A percentile compares a stretch with the other conserved stretches of the same genome.
Conservation (phyloP, 2,797 vertebrate species). For the Perodicticus potto region DNA sequence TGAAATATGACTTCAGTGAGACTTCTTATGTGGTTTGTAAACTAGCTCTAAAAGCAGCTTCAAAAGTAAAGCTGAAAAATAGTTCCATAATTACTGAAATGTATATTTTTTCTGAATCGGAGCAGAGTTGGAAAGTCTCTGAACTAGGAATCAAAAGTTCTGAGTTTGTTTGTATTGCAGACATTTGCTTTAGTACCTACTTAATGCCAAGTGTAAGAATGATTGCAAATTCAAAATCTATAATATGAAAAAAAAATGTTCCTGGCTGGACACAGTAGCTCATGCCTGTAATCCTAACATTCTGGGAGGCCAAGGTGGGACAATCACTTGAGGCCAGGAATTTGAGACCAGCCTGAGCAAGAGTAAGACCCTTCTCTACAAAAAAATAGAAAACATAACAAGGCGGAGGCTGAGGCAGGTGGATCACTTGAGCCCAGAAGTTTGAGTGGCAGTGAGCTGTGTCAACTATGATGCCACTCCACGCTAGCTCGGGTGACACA, state of each 20-base stretch:
- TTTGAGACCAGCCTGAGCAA: no score
- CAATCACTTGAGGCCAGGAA: no score
- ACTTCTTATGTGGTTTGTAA: slow-evolving; percentile 67
- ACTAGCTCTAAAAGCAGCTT: slow-evolving; percentile 51
- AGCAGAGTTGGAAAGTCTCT: background rate
- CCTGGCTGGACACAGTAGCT: no score
- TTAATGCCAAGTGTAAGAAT: slow-evolving; percentile 7
- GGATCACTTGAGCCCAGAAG: no score
- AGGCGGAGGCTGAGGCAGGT: no score
- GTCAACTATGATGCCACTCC: no score
- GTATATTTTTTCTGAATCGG: background rate
- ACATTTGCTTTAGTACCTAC: slow-evolving; percentile 25
- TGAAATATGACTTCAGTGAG: slow-evolving; percentile 56
- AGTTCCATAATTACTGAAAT: background rate
- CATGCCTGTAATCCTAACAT: no score
- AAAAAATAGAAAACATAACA: no score
- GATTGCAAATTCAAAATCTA: slow-evolving; percentile 28
- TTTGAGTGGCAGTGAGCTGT: no score
- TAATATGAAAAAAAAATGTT: background rate
- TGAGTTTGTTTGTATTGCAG: slow-evolving; percentile 43
- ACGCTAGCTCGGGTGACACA: no score
- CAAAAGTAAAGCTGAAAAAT: slow-evolving; percentile 16
- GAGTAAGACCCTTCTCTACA: no score
- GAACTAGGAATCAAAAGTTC: slow-evolving; percentile 18
- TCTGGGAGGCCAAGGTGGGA: no score